Evolutionary conservation across 1,140 invertebrate species (phyloP).

Genomic region (Heliconius melpomene): DNA sequence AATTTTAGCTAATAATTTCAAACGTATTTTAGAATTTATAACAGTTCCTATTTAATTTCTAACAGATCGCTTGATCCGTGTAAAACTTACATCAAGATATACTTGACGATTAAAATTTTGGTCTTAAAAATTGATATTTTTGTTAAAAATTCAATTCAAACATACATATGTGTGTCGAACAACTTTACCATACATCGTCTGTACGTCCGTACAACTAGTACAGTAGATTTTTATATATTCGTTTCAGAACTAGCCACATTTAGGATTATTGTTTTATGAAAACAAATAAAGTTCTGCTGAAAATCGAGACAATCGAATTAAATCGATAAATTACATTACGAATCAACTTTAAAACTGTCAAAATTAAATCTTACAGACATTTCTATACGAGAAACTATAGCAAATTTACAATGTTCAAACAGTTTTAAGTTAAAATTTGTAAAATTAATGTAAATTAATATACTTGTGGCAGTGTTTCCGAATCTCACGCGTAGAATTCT

Average conservation of each 20-base stretch:
- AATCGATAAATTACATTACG: neutral
- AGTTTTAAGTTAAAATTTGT: slow-evolving; percentile 13
- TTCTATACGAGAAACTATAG: neutral
- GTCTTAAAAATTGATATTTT: slow-evolving; percentile 65
- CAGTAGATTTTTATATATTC: slow-evolving; percentile 52
- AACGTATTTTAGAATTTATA: neutral
- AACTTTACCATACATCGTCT: slow-evolving; percentile 57
- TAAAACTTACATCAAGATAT: slow-evolving; percentile 27
- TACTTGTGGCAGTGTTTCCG: slow-evolving; percentile 74
- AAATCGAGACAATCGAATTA: neutral
- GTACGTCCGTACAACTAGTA: slow-evolving; percentile 72
- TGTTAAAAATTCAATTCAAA: slow-evolving; percentile 37
- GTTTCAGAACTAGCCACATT: slow-evolving; percentile 72
- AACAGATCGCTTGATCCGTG: slow-evolving; percentile 33
- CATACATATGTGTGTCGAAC: slow-evolving; percentile 47
- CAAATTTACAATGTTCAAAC: neutral
- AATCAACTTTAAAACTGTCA: slow-evolving; percentile 5
- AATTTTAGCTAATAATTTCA: neutral
- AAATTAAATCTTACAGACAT: neutral
- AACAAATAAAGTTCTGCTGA: neutral
- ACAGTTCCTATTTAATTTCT: neutral
- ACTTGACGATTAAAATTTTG: slow-evolving; percentile 56
- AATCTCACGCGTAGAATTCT: slow-evolving; percentile 96
- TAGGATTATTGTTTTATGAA: slow-evolving; percentile 36
- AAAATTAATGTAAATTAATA: slow-evolving; percentile 46